Evolutionary conservation across 2,888 invertebrate genomes (phyloP).

Genomic region (Agrotis exclamationis): DNA sequence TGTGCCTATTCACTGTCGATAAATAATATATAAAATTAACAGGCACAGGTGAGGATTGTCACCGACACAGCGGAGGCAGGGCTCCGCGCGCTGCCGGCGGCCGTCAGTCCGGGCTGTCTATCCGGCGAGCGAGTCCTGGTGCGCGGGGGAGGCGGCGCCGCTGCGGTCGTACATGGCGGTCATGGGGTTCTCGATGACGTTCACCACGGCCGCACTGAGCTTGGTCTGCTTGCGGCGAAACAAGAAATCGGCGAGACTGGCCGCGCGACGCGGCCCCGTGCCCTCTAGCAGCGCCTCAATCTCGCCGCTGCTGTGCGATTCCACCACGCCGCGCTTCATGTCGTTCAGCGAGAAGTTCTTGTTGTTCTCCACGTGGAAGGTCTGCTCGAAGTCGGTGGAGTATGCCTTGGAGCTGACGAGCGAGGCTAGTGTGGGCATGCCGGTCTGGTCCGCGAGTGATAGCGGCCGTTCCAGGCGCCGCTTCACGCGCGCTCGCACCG

Average conservation of each 20-base stretch:
- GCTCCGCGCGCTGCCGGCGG: conserved; percentile 2
- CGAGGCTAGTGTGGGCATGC: conserved; percentile 72
- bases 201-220: conserved; percentile 59
- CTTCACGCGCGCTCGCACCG: conserved; percentile 79
- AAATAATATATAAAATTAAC: conserved; percentile 32
- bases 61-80: conserved; percentile 18
- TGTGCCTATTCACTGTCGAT: conserved; percentile 16
- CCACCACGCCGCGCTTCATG: conserved; percentile 64
- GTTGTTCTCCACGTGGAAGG: conserved; percentile 50
- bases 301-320: conserved; percentile 73
- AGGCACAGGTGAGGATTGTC: conserved; percentile 9
- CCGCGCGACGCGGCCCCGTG: conserved; percentile 67
- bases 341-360: conserved; percentile 69
- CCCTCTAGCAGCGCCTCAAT: conserved; percentile 69
- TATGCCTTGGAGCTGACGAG: conserved; percentile 76
- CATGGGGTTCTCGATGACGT: conserved; percentile 86
- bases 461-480: conserved; percentile 79
- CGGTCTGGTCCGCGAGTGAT: conserved; percentile 78
- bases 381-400: conserved; percentile 72
- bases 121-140: conserved; percentile 33
- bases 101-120: conserved; percentile 25
- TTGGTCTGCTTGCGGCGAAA: conserved; percentile 68
- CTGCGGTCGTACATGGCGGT: conserved; percentile 68
- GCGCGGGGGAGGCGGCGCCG: conserved; percentile 18
- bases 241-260: conserved; percentile 77